Evolutionary conservation across 2,113 vertebrate genomes (phyloP).

Genomic region (Entosphenus tridentatus): DNA sequence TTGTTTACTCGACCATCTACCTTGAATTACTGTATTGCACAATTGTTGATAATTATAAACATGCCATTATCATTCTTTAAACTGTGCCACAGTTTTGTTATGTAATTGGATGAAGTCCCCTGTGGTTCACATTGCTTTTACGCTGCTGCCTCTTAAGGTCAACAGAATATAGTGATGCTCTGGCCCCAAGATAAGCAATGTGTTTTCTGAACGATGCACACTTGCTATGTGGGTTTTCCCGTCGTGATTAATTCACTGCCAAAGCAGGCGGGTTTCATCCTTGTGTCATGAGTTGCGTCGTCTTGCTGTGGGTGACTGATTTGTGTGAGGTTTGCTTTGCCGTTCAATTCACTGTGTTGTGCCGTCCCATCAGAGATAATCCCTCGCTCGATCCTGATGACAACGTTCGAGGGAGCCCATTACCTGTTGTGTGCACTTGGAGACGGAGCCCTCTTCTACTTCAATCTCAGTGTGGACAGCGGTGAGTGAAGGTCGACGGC

Average conservation of each 20-base stretch:
- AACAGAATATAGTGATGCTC: background rate
- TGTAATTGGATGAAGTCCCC: background rate
- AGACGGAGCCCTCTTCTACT: conserved; percentile 95
- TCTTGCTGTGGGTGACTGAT: no score
- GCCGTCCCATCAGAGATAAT: conserved; percentile 49
- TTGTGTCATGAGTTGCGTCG: no score
- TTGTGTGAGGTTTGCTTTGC: no score
- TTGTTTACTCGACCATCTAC: no score
- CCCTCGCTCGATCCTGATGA: conserved; percentile 94
- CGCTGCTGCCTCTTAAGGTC: background rate
- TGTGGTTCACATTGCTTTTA: background rate
- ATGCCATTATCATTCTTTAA: no score
- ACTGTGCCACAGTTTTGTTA: no score
- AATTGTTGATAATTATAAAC: no score
- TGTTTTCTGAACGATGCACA: no score
- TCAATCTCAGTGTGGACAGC: conserved; percentile 67
- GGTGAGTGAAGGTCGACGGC: conserved; percentile 18
- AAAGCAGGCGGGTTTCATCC: no score
- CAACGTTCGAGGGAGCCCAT: conserved; percentile 87
- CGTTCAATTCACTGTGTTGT: conserved; percentile 5
- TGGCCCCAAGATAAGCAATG: background rate
- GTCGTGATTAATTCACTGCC: no score
- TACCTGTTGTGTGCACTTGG: conserved; percentile 85
- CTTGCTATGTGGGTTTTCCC: no score
- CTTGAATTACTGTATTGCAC: no score